Evolutionary conservation across 2,113 vertebrate species (phyloP).

Genomic region (Gorsachius goisagi): DNA sequence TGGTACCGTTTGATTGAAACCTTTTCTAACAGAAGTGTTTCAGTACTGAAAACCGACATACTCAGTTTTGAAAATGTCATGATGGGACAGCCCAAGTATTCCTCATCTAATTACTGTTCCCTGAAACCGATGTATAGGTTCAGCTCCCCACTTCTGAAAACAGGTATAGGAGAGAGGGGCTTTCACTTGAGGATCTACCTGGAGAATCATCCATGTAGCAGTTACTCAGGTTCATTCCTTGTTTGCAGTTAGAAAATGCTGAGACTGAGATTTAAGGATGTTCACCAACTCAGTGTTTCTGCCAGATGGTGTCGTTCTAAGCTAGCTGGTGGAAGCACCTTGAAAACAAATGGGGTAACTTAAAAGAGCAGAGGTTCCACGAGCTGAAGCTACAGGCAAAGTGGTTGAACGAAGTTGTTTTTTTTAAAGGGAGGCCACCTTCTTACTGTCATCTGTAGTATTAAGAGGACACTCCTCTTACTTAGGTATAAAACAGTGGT

Average conservation of each 20-base stretch:
- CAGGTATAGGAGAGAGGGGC: too few species aligned
- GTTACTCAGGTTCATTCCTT: not conserved
- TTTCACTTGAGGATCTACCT: not conserved
- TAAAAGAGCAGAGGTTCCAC: not conserved
- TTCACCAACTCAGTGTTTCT: not conserved
- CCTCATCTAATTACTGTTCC: not conserved
- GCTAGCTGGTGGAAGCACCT: not conserved
- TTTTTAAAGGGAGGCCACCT: not conserved
- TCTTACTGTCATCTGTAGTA: not conserved
- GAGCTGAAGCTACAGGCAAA: not conserved
- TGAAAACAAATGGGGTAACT: not conserved
- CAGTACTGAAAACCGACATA: not conserved
- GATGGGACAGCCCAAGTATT: not conserved
- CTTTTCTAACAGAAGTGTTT: not conserved
- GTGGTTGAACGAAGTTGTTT: not conserved
- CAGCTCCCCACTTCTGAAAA: not conserved
- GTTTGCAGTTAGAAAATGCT: not conserved
- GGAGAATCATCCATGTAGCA: not conserved
- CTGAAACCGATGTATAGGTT: not conserved
- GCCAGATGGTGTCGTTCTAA: constrained; percentile 57
- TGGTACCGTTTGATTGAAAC: not conserved
- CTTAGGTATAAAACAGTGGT: not conserved
- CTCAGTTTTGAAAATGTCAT: not conserved
- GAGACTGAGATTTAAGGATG: not conserved
- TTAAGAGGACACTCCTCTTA: not conserved